Evolutionary conservation across 2,888 invertebrate genomes (phyloP), one percentile per base, ranked within the genome.

Genomic region (Drosophila pullipes): DNA sequence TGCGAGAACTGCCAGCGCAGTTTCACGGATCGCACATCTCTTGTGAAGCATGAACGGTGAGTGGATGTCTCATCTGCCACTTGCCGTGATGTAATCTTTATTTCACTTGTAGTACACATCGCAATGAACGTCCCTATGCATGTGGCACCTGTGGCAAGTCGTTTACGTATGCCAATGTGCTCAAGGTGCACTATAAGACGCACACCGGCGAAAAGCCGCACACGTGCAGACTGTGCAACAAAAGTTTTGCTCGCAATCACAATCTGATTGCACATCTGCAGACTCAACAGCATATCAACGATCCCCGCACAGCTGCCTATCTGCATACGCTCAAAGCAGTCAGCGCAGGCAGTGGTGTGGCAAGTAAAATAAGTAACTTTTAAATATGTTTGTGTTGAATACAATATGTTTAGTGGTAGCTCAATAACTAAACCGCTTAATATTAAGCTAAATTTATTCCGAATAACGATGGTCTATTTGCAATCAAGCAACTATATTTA

Each of bases 161-260:
- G 4, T 93, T 93, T 44, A 92, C 93, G 3, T 93, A 93, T 67
- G 91, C 93, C 18, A 93, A 92, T 74, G 93, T 93, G 4, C 81
- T 93, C 0, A 93, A 93, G 63, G 90, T 90, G 3, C 93, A 93
- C 69, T 85, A 87, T 60, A 83, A 92, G 71, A 93, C 91, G 4
- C 93, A 93, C 62, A 93, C 93, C 0, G 93, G 93, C n/a, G 93
- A 93, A 73, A 93, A 92, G 63, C 92, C 93, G 0, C 93, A 91
- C 50, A 72, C 67, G 89, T 93, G 93, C 70, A 89, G 89, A 37
- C 82, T 93, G 18, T 93, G 93, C 73, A 90, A 87, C 5, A 93
- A 92, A 64, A 82, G 91, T 31, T 93, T 93, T 75, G 85, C 93
- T 0, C 91, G 93, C 9, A 77, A 85, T 31, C 93, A 93, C 83